Base-by-base conservation (phyloP, 1,140 invertebrate genomes). In the Charaxes varanes region DNA sequence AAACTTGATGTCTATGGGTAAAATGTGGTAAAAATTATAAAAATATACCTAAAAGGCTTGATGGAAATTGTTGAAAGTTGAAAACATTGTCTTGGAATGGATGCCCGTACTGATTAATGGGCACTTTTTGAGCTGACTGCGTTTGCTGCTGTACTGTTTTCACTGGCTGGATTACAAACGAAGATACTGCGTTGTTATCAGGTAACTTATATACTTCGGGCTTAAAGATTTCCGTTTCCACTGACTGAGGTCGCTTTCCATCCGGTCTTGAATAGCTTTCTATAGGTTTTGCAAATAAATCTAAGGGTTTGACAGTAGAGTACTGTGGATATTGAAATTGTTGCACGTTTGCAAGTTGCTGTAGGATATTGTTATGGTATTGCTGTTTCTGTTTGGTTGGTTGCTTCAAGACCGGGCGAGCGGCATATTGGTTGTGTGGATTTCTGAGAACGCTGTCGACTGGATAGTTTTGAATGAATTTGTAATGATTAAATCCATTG, bases 1-100 rank as follows among this genome's bases (percentile, higher is more conserved):
- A n/a, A n/a, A n/a, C n/a, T n/a, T n/a, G n/a, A n/a, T n/a, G n/a
- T n/a, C n/a, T n/a, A n/a, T n/a, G n/a, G n/a, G n/a, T n/a, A n/a
- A n/a, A n/a, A n/a, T n/a, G n/a, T n/a, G n/a, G 6, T 40, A n/a
- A n/a, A n/a, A n/a, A n/a, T n/a, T n/a, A n/a, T 15, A n/a, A 7
- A 27, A 24, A 44, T 30, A 57, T 60, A 76, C 84, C 82, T 78
- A 86, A 69, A 44, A 85, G 72, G 38, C 64, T 83, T 23, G 78
- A 61, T 45, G 84, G 61, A 19, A 60, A 52, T 21, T 60, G 55
- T 26, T 58, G 56, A 22, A 52, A 46, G 22, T 49, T 46, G 18
- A 22, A 32, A 18, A 54, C 27, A 22, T 26, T 50, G 23, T 85
- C 81, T 48, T 79, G 68, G 58, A 78, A 70, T 4, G 71, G 56